phyloP scores from a whole-genome alignment of 2,888 invertebrate genomes.

The Laspeyria flexula region DNA sequence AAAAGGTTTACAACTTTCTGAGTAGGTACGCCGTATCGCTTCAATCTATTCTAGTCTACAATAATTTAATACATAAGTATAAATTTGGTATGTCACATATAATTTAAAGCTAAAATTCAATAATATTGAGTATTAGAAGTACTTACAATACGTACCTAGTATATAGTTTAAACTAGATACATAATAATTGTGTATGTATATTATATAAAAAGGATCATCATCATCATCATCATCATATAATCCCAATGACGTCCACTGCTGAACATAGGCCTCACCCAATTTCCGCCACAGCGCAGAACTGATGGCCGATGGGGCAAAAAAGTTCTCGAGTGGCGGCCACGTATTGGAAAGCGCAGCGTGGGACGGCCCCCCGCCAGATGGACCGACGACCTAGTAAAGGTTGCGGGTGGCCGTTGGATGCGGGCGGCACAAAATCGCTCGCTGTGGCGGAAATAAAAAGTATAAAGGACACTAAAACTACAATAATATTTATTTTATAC shows the following conservation, averaged over 20 bases:
- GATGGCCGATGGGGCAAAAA: too few species aligned
- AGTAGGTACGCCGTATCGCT: slow-evolving; percentile 30
- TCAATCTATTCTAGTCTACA: slow-evolving; percentile 27
- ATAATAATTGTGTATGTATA: slow-evolving; percentile 9
- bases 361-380: too few species aligned
- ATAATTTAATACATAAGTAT: slow-evolving; percentile 42
- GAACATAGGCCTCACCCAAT: too few species aligned
- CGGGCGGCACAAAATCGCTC: too few species aligned
- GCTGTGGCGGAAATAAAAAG: too few species aligned
- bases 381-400: too few species aligned
- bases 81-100: slow-evolving; percentile 45
- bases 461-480: slow-evolving; percentile 50
- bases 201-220: slow-evolving; percentile 27
- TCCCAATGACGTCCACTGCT: too few species aligned
- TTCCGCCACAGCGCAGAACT: too few species aligned
- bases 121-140: slow-evolving; percentile 46
- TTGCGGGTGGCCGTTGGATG: too few species aligned
- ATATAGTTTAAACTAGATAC: slow-evolving; percentile 28
- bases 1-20: slow-evolving; percentile 1
- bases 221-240: too few species aligned
- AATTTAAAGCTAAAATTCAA: slow-evolving; percentile 45
- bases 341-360: too few species aligned
- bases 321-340: too few species aligned
- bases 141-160: slow-evolving; percentile 32
- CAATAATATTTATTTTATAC: slow-evolving; percentile 25